Evolutionary conservation across 2,113 vertebrate genomes (phyloP).

Genomic region (Myotis brandtii): DNA sequence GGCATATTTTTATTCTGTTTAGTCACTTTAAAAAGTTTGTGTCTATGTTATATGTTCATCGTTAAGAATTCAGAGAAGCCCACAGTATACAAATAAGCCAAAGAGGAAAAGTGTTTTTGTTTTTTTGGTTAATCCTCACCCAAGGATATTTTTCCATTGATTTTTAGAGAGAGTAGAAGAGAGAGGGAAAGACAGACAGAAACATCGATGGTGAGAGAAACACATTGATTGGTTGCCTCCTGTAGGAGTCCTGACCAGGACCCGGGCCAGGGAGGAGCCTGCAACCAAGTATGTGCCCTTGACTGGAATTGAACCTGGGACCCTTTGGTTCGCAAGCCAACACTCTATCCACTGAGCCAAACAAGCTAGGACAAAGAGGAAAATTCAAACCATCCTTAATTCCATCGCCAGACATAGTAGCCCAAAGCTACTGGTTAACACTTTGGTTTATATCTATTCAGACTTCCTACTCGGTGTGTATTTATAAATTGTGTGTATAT

Average conservation of each 20-base stretch:
- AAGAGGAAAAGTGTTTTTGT: background rate
- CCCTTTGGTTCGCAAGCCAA: no score
- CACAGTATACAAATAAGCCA: background rate
- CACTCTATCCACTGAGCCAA: no score
- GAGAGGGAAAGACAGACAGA: no score
- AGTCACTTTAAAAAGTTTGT: background rate
- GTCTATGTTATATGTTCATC: background rate
- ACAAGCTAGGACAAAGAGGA: background rate
- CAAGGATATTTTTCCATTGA: no score
- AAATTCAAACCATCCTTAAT: constrained; percentile 28
- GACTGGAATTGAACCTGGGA: no score
- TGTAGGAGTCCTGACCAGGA: no score
- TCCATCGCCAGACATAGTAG: background rate
- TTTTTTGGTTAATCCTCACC: no score
- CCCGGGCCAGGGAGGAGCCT: no score
- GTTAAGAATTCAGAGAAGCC: background rate
- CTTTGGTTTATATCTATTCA: background rate
- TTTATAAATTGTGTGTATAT: background rate
- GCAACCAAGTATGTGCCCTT: no score
- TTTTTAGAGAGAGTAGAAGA: no score
- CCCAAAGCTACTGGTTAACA: background rate
- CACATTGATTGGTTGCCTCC: no score
- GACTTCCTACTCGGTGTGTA: background rate
- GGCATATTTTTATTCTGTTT: background rate
- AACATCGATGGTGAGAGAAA: no score